Base-by-base conservation (phyloP, 2,797 vertebrate genomes). In the Falco concolor region DNA sequence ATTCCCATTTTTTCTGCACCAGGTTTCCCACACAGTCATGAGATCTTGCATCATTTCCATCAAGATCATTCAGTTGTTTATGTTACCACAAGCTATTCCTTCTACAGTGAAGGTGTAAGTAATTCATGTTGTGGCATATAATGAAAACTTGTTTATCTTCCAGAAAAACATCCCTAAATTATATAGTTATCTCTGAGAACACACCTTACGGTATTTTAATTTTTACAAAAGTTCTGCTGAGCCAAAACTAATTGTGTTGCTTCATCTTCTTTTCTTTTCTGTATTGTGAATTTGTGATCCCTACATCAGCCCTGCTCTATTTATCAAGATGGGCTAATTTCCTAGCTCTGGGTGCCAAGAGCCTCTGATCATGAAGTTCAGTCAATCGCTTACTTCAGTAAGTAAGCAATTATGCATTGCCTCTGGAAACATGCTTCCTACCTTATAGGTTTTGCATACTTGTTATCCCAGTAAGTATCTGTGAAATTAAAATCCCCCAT, bases 341-440 rank as follows among this genome's bases (percentile, higher is more conserved):
- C 93, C 92, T 81, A 95, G 82, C 86, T 96, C 53, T 94, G 88
- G 74, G 82, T 97, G 95, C 89, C 91, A 97, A 74, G 84, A 90
- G 90, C 21, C 91, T 97, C 95, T 97, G 96, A 97, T 97, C 94
- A 95, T 87, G 94, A 94, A 95, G 82, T 95, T 97, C 97, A 97
- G 95, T 97, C 97, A 97, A 97, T 97, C 96, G 95, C 94, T 97
- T 97, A 97, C 96, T 97, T 97, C 95, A 96, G 90, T 94, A 97
- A 97, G 92, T 97, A 96, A 97, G 97, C 97, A 97, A 97, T 97
- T 97, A 97, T 92, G 95, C 97, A 95, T 96, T 95, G 96, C 96
- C 96, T 97, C 95, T 97, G 95, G 97, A 97, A 97, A 97, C 94
- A 95, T 54, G 91, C 95, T 96, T 97, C 89, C 95, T 93, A 97